Evolutionary conservation across 2,888 invertebrate species (phyloP).

Genomic region (Drosophila yooni): DNA sequence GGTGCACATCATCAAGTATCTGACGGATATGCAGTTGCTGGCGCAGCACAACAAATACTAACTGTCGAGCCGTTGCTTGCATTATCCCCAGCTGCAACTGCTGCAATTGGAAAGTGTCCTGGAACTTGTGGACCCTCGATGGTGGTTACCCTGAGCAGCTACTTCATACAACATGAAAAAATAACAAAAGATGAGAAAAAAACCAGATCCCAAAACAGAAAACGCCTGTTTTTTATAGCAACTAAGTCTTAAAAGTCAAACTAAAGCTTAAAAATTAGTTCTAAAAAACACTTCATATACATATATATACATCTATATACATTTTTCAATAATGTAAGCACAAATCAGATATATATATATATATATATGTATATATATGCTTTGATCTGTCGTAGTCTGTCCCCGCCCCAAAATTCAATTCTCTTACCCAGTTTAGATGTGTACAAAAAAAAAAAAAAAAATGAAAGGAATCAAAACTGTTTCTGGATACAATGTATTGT

Average conservation of each 20-base stretch:
- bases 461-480: slow-evolving; percentile 32
- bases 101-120: slow-evolving; percentile 69
- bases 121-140: slow-evolving; percentile 38
- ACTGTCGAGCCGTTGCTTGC: slow-evolving; percentile 64
- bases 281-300: slow-evolving; percentile 41
- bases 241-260: slow-evolving; percentile 76
- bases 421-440: slow-evolving; percentile 63
- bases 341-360: slow-evolving; percentile 39
- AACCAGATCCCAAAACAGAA: slow-evolving; percentile 32
- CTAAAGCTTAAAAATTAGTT: slow-evolving; percentile 72
- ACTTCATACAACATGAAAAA: slow-evolving; percentile 33
- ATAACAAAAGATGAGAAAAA: slow-evolving; percentile 15
- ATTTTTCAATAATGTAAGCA: slow-evolving; percentile 40
- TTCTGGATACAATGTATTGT: slow-evolving; percentile 44
- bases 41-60: slow-evolving; percentile 83
- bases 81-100: slow-evolving; percentile 49
- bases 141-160: slow-evolving; percentile 50
- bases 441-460: slow-evolving; percentile 63
- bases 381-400: slow-evolving; percentile 52
- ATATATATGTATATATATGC: slow-evolving; percentile 49
- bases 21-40: slow-evolving; percentile 83
- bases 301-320: slow-evolving; percentile 22
- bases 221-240: slow-evolving; percentile 47
- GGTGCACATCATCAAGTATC: slow-evolving; percentile 83
- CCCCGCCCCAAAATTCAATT: slow-evolving; percentile 32